Base-by-base conservation (phyloP, 2,888 invertebrate species). In the Flexamia atlantica region DNA sequence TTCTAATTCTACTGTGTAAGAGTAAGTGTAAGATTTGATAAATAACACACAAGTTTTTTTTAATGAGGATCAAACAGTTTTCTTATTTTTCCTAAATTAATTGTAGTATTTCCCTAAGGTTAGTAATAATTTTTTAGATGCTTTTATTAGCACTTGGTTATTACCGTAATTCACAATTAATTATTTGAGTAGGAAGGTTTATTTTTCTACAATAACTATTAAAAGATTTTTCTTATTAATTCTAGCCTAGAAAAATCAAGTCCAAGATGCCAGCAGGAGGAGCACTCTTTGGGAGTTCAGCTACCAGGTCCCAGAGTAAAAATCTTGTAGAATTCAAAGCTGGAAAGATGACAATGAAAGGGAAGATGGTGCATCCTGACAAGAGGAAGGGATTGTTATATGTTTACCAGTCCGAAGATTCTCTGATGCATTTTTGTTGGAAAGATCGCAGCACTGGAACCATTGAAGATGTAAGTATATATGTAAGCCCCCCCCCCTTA, bases 391-490 rank as follows among this genome's bases (percentile, higher is more conserved):
- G 99, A 5, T 92, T 97, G 36, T 92, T 99, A 17, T 99, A 98
- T 90, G 94, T 99, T 83, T 97, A 98, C 89, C 99, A 99, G 90
- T 97, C 98, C 81, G 98, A 99, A 88, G 99, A 99, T 90, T 97
- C 97, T 0, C 91, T 99, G 84, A 98, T 99, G 96, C 99, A 99
- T 91, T 99, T 99, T 90, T 99, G 99, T 90, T 99, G 99, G 99
- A 99, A 99, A 91, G 99, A 99, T 91, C 94, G 99, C 74, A 95
- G 96, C 68, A 94, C 95, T 70, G 98, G 98, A 81, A 94, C 95
- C 87, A 95, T 98, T 14, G 99, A 99, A 91, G 99, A 99, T 91
- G 94, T 94, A 90, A 91, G 91, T 88, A n/a, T n/a, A n/a, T n/a
- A n/a, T n/a, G n/a, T n/a, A n/a, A n/a, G n/a, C n/a, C n/a, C n/a